Conservation (phyloP, 2,113 vertebrate species). For the Odocoileus virginianus region DNA sequence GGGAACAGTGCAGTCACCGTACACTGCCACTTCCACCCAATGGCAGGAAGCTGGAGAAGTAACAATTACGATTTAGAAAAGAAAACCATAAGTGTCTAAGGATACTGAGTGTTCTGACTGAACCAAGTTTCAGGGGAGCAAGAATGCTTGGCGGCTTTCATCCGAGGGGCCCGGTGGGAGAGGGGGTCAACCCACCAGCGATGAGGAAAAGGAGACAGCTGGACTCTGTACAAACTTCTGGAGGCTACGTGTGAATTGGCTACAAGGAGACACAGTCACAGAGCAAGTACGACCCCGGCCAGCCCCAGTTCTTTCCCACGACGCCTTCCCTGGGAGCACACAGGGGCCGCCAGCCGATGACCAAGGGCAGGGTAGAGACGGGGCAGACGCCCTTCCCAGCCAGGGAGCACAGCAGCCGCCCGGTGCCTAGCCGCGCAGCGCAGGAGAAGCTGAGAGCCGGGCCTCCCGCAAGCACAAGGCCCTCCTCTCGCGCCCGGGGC, state of each 20-base stretch:
- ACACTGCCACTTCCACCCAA: neutral
- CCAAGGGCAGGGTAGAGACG: neutral
- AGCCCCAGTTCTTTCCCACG: neutral
- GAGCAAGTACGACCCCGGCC: neutral
- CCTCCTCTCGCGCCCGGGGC: neutral
- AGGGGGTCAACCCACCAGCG: neutral
- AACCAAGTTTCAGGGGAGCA: neutral
- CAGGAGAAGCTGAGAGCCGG: neutral
- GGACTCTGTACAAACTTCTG: neutral
- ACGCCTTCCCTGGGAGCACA: neutral
- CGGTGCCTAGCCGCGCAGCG: neutral
- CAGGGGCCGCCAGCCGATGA: neutral
- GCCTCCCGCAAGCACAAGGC: neutral
- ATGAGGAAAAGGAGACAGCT: neutral
- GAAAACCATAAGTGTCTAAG: neutral
- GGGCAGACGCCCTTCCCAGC: accelerated
- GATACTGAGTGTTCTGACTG: neutral
- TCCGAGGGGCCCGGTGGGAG: neutral
- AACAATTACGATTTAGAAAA: neutral
- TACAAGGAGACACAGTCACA: neutral
- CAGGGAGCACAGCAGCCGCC: neutral
- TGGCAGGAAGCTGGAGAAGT: neutral
- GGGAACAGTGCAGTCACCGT: neutral
- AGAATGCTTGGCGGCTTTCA: neutral
- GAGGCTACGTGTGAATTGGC: neutral